These are phyloP conservation scores for Gymnocypris eckloni DNA, from an alignment of 2,797 vertebrate genomes.

Conservation along the genomic window DNA sequence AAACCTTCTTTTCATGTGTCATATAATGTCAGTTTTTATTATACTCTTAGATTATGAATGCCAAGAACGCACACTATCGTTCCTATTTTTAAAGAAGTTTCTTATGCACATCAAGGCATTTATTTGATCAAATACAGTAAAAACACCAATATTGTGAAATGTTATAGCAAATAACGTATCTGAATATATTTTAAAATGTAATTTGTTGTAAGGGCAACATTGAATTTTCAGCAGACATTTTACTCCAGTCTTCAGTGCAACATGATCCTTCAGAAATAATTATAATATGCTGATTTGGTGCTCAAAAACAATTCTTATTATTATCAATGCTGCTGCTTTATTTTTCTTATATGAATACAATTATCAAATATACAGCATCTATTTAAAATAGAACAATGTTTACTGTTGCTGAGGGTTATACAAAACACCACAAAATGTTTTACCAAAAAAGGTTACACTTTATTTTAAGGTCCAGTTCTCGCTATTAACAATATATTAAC, in stretches of 20 bases:
- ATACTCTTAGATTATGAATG: not conserved
- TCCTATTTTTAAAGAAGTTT: not conserved
- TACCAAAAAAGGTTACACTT: not conserved
- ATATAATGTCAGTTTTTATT: not conserved
- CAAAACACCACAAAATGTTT: not conserved
- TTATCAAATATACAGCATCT: not conserved
- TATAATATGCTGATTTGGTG: not conserved
- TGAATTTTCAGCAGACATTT: not conserved
- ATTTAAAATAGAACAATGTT: not conserved
- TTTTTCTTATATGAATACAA: not conserved
- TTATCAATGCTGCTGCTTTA: not conserved
- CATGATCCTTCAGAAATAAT: not conserved
- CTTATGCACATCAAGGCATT: not conserved
- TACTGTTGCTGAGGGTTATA: not conserved
- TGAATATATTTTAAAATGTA: not conserved
- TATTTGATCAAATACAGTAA: not conserved
- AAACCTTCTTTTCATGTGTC: not conserved
- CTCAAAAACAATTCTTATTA: not conserved
- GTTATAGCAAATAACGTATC: not conserved
- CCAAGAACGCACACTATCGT: not conserved
- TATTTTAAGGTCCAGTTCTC: no score
- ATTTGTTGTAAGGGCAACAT: not conserved
- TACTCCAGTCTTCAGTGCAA: not conserved
- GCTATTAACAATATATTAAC: no score
- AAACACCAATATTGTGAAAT: not conserved